Evolutionary conservation across 2,888 invertebrate genomes (phyloP), one percentile per base, ranked within the genome.

Genomic region (Scrobipalpa costella): DNA sequence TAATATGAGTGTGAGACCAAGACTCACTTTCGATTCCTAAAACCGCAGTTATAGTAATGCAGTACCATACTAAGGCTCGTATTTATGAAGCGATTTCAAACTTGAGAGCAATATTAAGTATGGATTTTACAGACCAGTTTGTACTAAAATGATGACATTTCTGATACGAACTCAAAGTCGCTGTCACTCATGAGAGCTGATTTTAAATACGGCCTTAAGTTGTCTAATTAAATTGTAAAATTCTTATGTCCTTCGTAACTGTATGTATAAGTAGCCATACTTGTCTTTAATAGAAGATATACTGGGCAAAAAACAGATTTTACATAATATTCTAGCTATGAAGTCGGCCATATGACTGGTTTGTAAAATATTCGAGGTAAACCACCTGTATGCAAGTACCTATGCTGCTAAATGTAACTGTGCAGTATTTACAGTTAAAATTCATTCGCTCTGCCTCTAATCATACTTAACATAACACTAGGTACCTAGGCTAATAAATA

Each of bases 261-360:
- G 9, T n/a, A 49, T 19, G 49, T 11, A 1, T 44, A 7, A 44
- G 44, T 13, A 49, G 8, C 13, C 15, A 49, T 17, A 49, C 49
- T 50, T 11, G 11, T 50, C 55, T 55, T 34, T 34, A 3, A 55
- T 55, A 15, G 34, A 34, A 55, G 55, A 34, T 7, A 33, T 55
- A n/a, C 55, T 34, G 34, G 6, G 15, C 34, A 55, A 55, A 55
- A 34, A 27, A 34, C 55, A 34, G 15, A 55, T 17, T 55, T 55
- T 55, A 55, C 55, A 55, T 55, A 55, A 55, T 55, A 34, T 55
- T 33, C 21, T n/a, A 34, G 55, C 33, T 33, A 6, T 27, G 34
- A 55, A 55, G 55, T 55, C 55, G 55, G 55, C 27, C 55, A 55
- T 55, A 55, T 15, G 27, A 55, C 55, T 55, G 55, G 55, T 55